Evolutionary conservation across 2,888 invertebrate species (phyloP).

Genomic region (Ctena decussata): DNA sequence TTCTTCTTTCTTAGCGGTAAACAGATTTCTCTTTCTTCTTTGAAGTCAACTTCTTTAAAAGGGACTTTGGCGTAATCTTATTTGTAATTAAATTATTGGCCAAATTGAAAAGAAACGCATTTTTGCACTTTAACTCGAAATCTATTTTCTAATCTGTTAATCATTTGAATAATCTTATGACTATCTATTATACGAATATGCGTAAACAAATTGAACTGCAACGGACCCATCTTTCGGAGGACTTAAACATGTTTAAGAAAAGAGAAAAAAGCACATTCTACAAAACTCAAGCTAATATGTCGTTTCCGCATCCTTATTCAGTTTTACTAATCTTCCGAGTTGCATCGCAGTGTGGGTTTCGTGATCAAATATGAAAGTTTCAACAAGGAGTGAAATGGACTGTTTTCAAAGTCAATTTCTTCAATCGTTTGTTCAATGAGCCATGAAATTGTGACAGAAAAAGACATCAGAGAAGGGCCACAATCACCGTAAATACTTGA

Average conservation of each 20-base stretch:
- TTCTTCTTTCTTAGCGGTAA: not conserved
- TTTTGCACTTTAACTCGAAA: not conserved
- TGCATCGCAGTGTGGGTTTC: not conserved
- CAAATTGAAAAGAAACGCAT: constrained; percentile 24
- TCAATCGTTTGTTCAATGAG: constrained; percentile 52
- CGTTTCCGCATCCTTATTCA: not conserved
- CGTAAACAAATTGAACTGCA: not conserved
- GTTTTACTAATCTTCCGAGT: not conserved
- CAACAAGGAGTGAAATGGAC: not conserved
- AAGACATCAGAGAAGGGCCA: constrained; percentile 45
- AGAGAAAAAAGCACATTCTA: not conserved
- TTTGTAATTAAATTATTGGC: constrained; percentile 43
- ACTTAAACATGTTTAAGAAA: not conserved
- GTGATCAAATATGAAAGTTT: not conserved
- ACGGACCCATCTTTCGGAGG: not conserved
- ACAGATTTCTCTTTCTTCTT: not conserved
- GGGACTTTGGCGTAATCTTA: constrained; percentile 15
- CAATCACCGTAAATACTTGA: too few species aligned
- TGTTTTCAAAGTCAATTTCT: constrained; percentile 48
- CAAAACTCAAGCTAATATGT: not conserved
- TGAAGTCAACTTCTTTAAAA: not conserved
- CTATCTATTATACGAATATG: not conserved
- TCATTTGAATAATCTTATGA: not conserved
- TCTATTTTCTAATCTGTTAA: not conserved
- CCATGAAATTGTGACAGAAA: constrained; percentile 44